These are phyloP conservation scores for Diarsia brunnea DNA, from an alignment of 2,888 invertebrate species.

Conservation along the genomic window DNA sequence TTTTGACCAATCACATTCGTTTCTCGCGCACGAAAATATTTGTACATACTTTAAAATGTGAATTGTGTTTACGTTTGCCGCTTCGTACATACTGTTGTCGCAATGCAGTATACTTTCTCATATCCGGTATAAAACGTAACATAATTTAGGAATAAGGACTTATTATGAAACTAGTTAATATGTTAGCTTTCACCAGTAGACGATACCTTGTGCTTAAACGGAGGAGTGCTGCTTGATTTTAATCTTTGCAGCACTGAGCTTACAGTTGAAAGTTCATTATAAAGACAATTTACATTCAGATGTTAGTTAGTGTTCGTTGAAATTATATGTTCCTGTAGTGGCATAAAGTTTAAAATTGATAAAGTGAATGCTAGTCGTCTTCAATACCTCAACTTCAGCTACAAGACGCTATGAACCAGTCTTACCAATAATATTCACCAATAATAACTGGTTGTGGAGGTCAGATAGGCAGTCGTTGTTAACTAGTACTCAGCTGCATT, in stretches of 20 bases:
- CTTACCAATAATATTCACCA: too few relatives aligned
- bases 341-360: not conserved
- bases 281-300: not conserved
- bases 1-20: conserved; percentile 31
- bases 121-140: conserved; percentile 42
- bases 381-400: not conserved
- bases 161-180: conserved; percentile 37
- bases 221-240: not conserved
- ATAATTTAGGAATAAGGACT: conserved; percentile 42
- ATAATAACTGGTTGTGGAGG: too few relatives aligned
- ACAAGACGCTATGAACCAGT: too few relatives aligned
- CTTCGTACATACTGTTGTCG: conserved; percentile 55
- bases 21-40: conserved; percentile 46
- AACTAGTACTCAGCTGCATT: too few relatives aligned
- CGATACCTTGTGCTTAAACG: not conserved
- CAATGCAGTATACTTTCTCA: conserved; percentile 64
- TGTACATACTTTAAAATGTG: conserved; percentile 37
- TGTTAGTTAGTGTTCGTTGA: not conserved
- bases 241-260: not conserved
- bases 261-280: not conserved
- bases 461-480: too few relatives aligned
- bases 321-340: not conserved
- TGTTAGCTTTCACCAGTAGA: not conserved
- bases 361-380: not conserved
- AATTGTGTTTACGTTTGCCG: conserved; percentile 47